Evolutionary conservation across 1,140 invertebrate species (phyloP), one percentile per base, ranked within the genome.

Genomic region (Drosophila ercepeae): DNA sequence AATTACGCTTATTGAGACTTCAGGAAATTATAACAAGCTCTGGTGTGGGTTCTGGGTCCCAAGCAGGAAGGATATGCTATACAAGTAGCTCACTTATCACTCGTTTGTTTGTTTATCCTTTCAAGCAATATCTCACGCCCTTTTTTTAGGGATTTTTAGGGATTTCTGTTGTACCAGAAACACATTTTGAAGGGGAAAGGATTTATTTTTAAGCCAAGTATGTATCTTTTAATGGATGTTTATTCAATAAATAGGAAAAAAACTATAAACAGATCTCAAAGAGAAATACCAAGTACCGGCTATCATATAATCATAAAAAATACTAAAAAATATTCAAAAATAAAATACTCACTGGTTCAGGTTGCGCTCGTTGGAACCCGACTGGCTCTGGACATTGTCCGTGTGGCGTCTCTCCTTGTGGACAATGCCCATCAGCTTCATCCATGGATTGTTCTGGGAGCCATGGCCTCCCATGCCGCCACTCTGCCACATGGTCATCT

Each of bases 361-460:
- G 68, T 93, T 93, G 68, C 94, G 92, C 59, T 94, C 94, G 78
- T 93, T 93, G 84, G 93, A 93, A 27, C 91, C 92, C 60, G 91
- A 92, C 55, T 92, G 92, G 49, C 92, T 92, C 60, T 93, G 92
- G 27, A 92, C 91, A 32, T 92, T 93, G 55, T 93, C 93, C 39
- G 93, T 92, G 64, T 94, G 94, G 7, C 94, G 92, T 50, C 94
- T 91, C 89, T 95, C 94, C 92, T 95, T 95, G 92, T 95, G 95
- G 48, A 96, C 95, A 79, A 96, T 96, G 71, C 95, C 95, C 95
- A 96, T 96, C 51, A 96, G 92, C 89, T 95, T 95, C 94, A 95
- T 95, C 95, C 95, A 96, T 70, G 95, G 95, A 92, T 95, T 96
- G 93, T 95, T 95, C 84, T 95, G 94, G 92, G 94, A 93, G 86